Base-by-base conservation (phyloP, 2,888 invertebrate species). In the Agrochola circellaris region DNA sequence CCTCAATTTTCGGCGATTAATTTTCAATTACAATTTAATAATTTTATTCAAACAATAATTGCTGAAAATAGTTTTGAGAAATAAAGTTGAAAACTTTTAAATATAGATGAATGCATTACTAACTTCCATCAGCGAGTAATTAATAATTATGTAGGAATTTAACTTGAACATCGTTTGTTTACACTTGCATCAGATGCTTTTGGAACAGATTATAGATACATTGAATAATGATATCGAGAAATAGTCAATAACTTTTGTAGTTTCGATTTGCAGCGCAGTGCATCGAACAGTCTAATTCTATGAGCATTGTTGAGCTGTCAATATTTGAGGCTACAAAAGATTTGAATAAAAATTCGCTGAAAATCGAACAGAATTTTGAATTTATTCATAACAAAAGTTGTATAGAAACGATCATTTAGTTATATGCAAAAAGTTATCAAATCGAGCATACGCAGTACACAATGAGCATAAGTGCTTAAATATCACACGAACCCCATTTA, bases 401-500 rank as follows among this genome's bases (percentile, higher is more conserved):
- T 15, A 38, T 38, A 75, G 9, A 56, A 56, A 68, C 17, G 54
- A 68, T 48, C 30, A 58, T 81, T 60, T 62, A 54, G n/a, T n/a
- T n/a, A n/a, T 42, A 84, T 64, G n/a, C 48, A 54, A 76, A 81
- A 70, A 13, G 9, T 58, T 60, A 62, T 65, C 30, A 82, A 72
- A 74, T 74, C 58, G 60, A 56, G 54, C 23, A 48, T 23, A 70
- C 54, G 48, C 45, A 56, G 48, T 34, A 54, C n/a, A 69, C 23
- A 76, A 61, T 20, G 23, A 56, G 42, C 72, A 65, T 74, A 82
- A 73, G 73, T 73, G 61, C 45, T 73, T 65, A 73, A 81, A 84
- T 86, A 85, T 85, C 75, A 65, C 75, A 73, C 73, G 56, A 76
- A 76, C 77, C 73, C 90, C 87, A 90, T 92, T 91, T 84, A 90